Conservation (phyloP, 1,140 invertebrate species). For the Teleopsis dalmanni region DNA sequence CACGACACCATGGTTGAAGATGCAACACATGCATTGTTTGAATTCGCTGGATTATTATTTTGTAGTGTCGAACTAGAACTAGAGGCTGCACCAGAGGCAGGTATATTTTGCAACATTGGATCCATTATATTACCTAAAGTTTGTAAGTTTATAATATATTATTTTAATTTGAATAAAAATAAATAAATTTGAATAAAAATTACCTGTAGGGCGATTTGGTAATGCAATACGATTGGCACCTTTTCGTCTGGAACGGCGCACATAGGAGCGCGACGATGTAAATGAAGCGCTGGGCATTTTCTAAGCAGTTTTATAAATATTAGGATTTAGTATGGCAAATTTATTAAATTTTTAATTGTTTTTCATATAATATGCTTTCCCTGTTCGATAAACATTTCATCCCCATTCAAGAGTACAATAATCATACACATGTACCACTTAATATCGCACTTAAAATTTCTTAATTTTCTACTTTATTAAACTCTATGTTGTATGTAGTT, state of each 20-base stretch:
- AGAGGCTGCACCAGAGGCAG: slow-evolving; percentile 25
- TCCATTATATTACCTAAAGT: slow-evolving; percentile 37
- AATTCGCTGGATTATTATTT: slow-evolving; percentile 3
- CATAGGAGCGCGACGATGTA: slow-evolving; percentile 77
- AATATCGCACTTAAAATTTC: no score
- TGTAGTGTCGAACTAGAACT: slow-evolving; percentile 12
- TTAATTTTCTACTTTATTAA: no score
- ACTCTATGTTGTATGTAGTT: no score
- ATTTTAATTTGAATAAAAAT: not conserved
- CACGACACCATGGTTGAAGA: slow-evolving; percentile 23
- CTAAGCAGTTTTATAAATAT: no score
- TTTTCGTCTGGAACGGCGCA: slow-evolving; percentile 71
- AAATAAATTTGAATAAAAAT: not conserved
- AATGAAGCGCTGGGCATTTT: slow-evolving; percentile 87
- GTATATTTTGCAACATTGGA: slow-evolving; percentile 54
- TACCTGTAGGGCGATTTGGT: slow-evolving; percentile 69
- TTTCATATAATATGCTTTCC: no score
- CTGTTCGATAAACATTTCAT: no score
- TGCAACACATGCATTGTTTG: slow-evolving; percentile 38
- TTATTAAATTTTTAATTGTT: no score
- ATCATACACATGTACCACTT: no score
- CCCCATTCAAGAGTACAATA: no score
- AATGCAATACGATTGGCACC: slow-evolving; percentile 73
- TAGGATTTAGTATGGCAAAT: no score
- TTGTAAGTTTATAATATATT: not conserved